Evolutionary conservation across 2,113 vertebrate species (phyloP).

Genomic region (Amblyornis subalaris): DNA sequence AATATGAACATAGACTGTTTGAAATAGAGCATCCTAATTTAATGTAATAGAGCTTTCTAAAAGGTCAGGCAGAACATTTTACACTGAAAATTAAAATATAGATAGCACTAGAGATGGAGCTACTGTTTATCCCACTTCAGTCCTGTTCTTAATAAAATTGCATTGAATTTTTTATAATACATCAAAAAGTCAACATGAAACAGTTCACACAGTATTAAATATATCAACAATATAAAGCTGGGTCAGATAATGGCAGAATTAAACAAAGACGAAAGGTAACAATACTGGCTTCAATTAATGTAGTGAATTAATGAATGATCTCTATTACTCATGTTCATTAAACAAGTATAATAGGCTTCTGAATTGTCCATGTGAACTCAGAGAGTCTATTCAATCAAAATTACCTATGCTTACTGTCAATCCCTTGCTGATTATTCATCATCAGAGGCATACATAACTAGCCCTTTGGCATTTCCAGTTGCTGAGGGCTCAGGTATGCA

Average conservation of each 20-base stretch:
- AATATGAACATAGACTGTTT: background rate
- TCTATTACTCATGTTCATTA: slow-evolving; percentile 60
- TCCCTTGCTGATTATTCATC: slow-evolving; percentile 43
- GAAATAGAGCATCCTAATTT: slow-evolving; percentile 10
- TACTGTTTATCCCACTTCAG: slow-evolving; percentile 38
- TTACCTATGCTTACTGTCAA: slow-evolving; percentile 49
- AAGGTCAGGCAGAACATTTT: slow-evolving; percentile 55
- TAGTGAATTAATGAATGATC: slow-evolving; percentile 58
- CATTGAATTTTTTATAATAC: slow-evolving; percentile 27
- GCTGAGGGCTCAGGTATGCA: background rate
- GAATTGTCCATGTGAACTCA: slow-evolving; percentile 47
- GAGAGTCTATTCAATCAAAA: slow-evolving; percentile 57
- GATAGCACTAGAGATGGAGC: background rate
- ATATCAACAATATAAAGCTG: slow-evolving; percentile 35
- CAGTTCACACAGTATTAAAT: slow-evolving; percentile 31
- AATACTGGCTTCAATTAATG: slow-evolving; percentile 46
- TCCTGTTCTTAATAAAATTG: slow-evolving; percentile 23
- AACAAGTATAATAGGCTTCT: slow-evolving; percentile 50
- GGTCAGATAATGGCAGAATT: slow-evolving; percentile 37
- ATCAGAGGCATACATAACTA: slow-evolving; percentile 1
- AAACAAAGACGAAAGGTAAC: slow-evolving; percentile 43
- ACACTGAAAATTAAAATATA: slow-evolving; percentile 48
- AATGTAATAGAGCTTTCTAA: slow-evolving; percentile 11
- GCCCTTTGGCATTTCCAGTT: background rate
- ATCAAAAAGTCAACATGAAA: slow-evolving; percentile 43